Percentiles rank a stretch among this genome's conserved stretches.
These are phyloP conservation scores for Heliconius cydno DNA, from an alignment of 2,888 invertebrate species.

Conservation along the genomic window DNA sequence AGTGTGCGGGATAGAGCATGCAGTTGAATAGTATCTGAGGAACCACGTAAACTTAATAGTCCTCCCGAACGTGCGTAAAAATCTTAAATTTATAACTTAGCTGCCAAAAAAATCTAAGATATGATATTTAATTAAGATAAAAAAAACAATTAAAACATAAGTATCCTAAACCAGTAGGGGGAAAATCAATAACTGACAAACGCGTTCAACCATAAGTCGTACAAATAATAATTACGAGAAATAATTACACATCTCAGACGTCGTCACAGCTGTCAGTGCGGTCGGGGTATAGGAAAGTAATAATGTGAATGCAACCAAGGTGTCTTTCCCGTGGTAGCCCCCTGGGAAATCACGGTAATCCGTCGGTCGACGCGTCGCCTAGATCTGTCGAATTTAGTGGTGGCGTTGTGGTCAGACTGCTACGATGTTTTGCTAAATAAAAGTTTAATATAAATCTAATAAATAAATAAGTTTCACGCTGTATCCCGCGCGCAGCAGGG, in stretches of 20 bases:
- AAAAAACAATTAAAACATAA: not conserved
- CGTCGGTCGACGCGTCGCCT: constrained; percentile 72
- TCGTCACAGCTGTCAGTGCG: constrained; percentile 59
- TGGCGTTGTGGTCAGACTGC: constrained; percentile 43
- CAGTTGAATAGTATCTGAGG: not conserved
- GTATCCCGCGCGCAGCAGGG: no score
- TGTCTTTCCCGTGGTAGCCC: constrained; percentile 80
- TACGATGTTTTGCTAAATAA: not conserved
- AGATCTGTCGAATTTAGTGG: constrained; percentile 70
- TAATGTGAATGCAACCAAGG: constrained; percentile 77
- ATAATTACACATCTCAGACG: constrained; percentile 68
- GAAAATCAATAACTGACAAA: constrained; percentile 15
- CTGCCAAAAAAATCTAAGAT: no score
- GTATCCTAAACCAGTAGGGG: not conserved
- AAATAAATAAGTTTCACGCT: no score
- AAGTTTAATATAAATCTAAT: not conserved
- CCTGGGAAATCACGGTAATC: constrained; percentile 83
- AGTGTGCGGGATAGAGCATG: no score
- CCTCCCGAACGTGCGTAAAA: no score
- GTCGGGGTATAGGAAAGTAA: constrained; percentile 74
- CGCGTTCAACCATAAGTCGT: constrained; percentile 33
- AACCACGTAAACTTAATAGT: not conserved
- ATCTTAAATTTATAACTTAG: no score
- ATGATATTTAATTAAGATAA: not conserved
- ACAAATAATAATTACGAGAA: constrained; percentile 52